A percentile compares a stretch with the other conserved stretches of the same genome.
phyloP scores from a whole-genome alignment of 1,140 invertebrate species.

The Homarus americanus region DNA sequence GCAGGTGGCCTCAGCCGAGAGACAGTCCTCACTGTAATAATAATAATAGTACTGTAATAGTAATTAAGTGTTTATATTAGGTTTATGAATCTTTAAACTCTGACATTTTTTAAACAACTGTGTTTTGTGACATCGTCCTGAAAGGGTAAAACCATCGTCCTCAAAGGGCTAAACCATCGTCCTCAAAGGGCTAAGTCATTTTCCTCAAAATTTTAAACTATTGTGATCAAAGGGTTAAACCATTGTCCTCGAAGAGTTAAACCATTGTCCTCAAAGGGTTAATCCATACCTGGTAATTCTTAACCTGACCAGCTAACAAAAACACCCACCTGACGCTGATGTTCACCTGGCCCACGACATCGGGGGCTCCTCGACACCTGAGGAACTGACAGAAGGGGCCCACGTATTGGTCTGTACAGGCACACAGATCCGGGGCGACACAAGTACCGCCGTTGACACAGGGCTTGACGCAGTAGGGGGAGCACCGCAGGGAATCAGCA shows the following conservation, averaged over 20 bases:
- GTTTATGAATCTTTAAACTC: too few species aligned
- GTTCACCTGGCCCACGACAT: neutral
- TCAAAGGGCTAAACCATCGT: neutral
- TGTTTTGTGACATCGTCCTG: too few species aligned
- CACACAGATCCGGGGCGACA: neutral
- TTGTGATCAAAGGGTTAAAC: too few species aligned
- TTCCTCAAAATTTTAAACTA: too few species aligned
- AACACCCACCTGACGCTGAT: neutral
- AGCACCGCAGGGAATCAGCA: neutral
- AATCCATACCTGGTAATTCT: neutral
- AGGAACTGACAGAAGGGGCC: neutral
- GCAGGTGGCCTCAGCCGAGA: neutral
- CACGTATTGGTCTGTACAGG: neutral
- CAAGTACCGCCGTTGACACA: neutral
- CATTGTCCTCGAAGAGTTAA: too few species aligned
- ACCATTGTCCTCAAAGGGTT: too few species aligned
- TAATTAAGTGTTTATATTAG: neutral
- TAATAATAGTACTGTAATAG: neutral
- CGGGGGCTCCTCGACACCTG: neutral
- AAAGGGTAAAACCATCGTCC: too few species aligned
- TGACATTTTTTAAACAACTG: too few species aligned
- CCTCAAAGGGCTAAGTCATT: neutral
- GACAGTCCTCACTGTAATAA: too few species aligned
- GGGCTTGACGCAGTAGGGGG: too few species aligned
- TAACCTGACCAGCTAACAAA: too few species aligned